A percentile compares a stretch with the other conserved stretches of the same genome.
phyloP scores from a whole-genome alignment of 1,140 invertebrate species.

The Papilio polyxenes region DNA sequence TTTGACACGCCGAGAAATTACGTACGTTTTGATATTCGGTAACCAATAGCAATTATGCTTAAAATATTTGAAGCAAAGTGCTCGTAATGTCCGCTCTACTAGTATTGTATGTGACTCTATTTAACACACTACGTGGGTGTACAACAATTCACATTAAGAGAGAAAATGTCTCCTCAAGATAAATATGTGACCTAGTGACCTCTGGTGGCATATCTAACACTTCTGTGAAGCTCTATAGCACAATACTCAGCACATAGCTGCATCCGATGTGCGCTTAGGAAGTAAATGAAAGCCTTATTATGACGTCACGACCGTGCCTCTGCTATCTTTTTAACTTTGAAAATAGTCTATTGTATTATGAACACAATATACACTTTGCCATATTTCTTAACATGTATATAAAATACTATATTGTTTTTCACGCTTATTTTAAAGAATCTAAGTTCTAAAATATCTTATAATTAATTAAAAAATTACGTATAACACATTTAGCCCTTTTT shows the following conservation, averaged over 20 bases:
- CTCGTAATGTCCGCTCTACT: too few relatives aligned
- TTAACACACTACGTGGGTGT: neutral
- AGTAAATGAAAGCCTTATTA: neutral
- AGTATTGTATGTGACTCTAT: too few relatives aligned
- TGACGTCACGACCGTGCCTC: neutral
- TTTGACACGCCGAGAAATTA: too few relatives aligned
- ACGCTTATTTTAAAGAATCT: too few relatives aligned
- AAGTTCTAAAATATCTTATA: too few relatives aligned
- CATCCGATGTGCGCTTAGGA: neutral
- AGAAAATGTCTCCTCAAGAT: neutral
- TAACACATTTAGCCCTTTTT: too few relatives aligned
- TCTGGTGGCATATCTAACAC: neutral
- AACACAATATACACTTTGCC: neutral
- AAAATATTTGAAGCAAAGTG: too few relatives aligned
- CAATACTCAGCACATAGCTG: neutral
- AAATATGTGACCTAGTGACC: constrained; percentile 4
- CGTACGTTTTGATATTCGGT: too few relatives aligned
- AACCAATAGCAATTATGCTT: too few relatives aligned
- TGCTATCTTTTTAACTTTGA: neutral
- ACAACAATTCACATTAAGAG: neutral
- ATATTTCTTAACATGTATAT: neutral
- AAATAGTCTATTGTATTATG: neutral
- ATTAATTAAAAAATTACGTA: too few relatives aligned
- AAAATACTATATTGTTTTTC: neutral
- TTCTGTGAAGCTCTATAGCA: neutral